Conservation (phyloP, 2,797 vertebrate species). For the Pseudomugil gertrudae region DNA sequence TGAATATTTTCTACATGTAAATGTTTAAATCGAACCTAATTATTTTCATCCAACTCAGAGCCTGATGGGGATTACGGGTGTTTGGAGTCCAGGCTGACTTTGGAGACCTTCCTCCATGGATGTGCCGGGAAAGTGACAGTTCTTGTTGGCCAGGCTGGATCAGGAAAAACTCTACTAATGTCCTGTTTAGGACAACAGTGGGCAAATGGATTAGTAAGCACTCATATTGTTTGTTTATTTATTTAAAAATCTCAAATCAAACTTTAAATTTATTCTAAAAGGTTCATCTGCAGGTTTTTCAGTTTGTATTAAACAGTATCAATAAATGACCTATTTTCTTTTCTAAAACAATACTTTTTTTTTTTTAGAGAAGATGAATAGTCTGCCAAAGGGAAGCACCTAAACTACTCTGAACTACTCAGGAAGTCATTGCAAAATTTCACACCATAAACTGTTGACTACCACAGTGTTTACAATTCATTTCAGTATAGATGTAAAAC, state of each 20-base stretch:
- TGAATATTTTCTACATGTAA: too few relatives aligned
- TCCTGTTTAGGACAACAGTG: conserved; percentile 84
- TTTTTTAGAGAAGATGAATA: too few relatives aligned
- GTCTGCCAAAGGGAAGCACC: too few relatives aligned
- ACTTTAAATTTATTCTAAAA: background rate
- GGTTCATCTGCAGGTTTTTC: too few relatives aligned
- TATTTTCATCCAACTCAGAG: conserved; percentile 40
- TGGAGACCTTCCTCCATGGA: conserved; percentile 82
- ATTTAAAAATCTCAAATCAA: background rate
- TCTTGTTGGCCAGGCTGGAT: conserved; percentile 86
- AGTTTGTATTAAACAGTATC: too few relatives aligned
- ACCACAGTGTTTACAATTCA: too few relatives aligned
- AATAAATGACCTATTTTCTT: too few relatives aligned
- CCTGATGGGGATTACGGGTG: conserved; percentile 50
- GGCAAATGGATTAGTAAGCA: conserved; percentile 73
- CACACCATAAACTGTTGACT: too few relatives aligned
- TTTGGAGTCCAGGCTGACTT: conserved; percentile 66
- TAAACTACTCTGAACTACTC: too few relatives aligned
- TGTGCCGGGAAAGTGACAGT: conserved; percentile 74
- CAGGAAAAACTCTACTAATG: conserved; percentile 89
- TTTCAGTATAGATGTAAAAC: too few relatives aligned
- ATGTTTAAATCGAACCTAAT: background rate
- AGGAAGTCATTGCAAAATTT: too few relatives aligned
- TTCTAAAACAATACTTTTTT: too few relatives aligned
- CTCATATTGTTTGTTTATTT: background rate